Percentiles rank a stretch among this genome's conserved stretches.
Conservation (phyloP, 1,140 invertebrate genomes). For the Leptinotarsa lineolata region DNA sequence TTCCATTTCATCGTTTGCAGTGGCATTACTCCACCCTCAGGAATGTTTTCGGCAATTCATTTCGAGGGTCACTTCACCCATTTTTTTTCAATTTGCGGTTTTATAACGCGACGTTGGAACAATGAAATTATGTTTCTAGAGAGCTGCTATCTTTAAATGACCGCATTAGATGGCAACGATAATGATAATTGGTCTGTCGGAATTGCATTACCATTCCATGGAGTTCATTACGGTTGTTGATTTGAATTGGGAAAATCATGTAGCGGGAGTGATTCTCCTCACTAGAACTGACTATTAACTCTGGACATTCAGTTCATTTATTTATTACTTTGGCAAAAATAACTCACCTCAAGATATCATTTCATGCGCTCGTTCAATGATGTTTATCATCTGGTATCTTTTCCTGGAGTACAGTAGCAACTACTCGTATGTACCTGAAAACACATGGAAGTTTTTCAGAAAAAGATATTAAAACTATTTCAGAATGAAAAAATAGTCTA, state of each 20-base stretch:
- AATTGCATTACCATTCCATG: neutral
- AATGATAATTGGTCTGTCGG: neutral
- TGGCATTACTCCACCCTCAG: neutral
- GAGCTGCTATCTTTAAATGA: neutral
- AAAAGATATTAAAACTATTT: too few relatives aligned
- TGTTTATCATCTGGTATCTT: too few relatives aligned
- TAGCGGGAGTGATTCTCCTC: too few relatives aligned
- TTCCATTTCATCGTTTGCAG: neutral
- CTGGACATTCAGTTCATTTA: too few relatives aligned
- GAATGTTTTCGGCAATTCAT: slow-evolving; percentile 3
- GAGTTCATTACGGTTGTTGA: neutral
- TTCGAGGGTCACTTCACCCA: neutral
- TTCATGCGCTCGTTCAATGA: too few relatives aligned
- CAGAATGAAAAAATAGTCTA: too few relatives aligned
- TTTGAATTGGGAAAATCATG: neutral
- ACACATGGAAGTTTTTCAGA: too few relatives aligned
- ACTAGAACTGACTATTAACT: too few relatives aligned
- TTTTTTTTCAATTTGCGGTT: neutral
- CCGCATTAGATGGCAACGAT: neutral
- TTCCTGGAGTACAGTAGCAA: too few relatives aligned
- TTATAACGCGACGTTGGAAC: neutral
- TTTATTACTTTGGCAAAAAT: too few relatives aligned
- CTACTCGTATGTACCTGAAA: too few relatives aligned
- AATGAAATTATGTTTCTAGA: neutral
- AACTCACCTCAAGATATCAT: too few relatives aligned